Conservation (phyloP, 2,888 invertebrate species). For the Capitulum mitella region DNA sequence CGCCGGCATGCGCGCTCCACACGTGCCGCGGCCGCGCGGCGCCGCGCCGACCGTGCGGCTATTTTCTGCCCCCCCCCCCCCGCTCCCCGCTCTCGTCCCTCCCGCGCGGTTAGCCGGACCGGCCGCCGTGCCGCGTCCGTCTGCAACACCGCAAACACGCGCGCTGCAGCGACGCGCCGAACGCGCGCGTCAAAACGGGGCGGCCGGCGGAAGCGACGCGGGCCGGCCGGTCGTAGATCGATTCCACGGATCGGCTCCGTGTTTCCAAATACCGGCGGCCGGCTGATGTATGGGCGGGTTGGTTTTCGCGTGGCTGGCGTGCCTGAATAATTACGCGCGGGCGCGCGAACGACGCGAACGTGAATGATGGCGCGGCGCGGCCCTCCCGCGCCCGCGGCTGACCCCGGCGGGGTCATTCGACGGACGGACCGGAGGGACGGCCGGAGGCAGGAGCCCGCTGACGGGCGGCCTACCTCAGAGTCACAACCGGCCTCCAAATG, state of each 20-base stretch:
- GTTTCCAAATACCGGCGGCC: background rate
- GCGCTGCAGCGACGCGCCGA: background rate
- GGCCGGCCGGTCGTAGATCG: background rate
- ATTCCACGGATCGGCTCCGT: background rate
- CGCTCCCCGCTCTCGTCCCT: too few species aligned
- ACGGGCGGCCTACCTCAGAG: too few species aligned
- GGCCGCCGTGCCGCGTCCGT: background rate
- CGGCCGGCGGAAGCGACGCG: background rate
- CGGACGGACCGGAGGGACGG: too few species aligned
- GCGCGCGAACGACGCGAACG: background rate
- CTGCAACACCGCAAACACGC: background rate
- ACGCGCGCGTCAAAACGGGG: background rate
- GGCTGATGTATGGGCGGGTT: background rate
- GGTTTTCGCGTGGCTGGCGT: background rate
- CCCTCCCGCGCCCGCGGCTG: too few species aligned
- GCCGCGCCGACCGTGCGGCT: slow-evolving; percentile 1
- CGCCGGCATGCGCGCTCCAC: background rate
- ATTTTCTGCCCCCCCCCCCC: background rate
- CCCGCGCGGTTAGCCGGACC: background rate
- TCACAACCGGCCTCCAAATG: too few species aligned
- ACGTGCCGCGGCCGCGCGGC: background rate
- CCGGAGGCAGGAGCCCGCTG: too few species aligned
- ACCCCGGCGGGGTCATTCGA: too few species aligned
- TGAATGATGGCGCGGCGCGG: background rate
- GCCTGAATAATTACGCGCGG: background rate